Percentiles rank a stretch among this genome's conserved stretches.
Conservation (phyloP, 2,888 invertebrate genomes). For the Papilio gigon region DNA sequence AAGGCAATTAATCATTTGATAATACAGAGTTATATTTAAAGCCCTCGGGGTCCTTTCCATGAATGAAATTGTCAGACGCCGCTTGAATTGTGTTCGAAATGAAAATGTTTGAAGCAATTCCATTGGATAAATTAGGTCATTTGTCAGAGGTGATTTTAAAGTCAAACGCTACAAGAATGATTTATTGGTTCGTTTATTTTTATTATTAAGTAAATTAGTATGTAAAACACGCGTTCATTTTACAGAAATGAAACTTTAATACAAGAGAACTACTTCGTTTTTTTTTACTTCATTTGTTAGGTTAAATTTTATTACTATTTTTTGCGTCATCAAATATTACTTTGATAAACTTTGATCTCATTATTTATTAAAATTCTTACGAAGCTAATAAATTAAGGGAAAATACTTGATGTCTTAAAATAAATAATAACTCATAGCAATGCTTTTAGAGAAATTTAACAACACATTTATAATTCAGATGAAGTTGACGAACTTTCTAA, state of each 20-base stretch:
- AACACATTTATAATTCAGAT: neutral
- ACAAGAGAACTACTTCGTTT: too few species aligned
- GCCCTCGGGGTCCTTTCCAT: constrained; percentile 17
- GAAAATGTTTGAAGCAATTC: constrained; percentile 28
- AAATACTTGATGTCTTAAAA: neutral
- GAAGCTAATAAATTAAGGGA: neutral
- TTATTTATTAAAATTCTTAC: neutral
- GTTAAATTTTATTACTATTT: too few species aligned
- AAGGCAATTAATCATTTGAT: constrained; percentile 27
- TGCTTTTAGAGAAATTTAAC: neutral
- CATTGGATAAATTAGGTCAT: constrained; percentile 30
- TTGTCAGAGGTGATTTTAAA: constrained; percentile 17
- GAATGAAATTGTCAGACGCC: constrained; percentile 26
- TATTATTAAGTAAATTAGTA: neutral
- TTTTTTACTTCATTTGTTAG: too few species aligned
- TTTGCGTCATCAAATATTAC: too few species aligned
- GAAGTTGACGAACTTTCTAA: neutral
- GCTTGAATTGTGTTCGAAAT: constrained; percentile 20
- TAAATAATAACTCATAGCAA: neutral
- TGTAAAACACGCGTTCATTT: neutral
- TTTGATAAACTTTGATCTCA: too few species aligned
- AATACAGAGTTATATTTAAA: constrained; percentile 24
- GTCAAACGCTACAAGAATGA: constrained; percentile 23
- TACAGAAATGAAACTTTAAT: neutral
- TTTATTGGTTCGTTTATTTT: constrained; percentile 5